Conservation (phyloP, 2,113 vertebrate species). For the Ophthalmolycus amberensis region DNA sequence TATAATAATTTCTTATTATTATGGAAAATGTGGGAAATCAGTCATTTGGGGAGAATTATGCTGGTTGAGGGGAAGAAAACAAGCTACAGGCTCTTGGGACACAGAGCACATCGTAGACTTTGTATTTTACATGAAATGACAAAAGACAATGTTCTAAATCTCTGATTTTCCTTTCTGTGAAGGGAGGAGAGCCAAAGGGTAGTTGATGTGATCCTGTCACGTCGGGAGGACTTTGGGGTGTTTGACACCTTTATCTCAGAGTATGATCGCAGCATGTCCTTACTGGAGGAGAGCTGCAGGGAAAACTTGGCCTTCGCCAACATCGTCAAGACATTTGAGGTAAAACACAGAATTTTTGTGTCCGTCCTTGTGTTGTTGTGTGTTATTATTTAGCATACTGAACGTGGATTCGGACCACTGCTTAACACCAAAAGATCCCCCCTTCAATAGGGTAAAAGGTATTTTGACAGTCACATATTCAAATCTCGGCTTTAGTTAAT, state of each 20-base stretch:
- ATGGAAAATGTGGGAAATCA: not conserved
- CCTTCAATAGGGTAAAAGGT: not conserved
- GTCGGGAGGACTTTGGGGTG: slow-evolving; percentile 85
- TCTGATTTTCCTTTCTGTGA: slow-evolving; percentile 14
- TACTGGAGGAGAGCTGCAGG: slow-evolving; percentile 89
- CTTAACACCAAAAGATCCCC: not conserved
- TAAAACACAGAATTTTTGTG: slow-evolving; percentile 67
- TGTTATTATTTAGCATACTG: not conserved
- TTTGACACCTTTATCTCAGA: slow-evolving; percentile 90
- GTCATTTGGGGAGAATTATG: not conserved
- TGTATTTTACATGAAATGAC: not conserved
- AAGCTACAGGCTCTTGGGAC: not conserved
- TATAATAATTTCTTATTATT: not conserved
- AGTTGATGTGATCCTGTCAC: slow-evolving; percentile 90
- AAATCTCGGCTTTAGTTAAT: slow-evolving; percentile 22
- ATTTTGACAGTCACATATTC: slow-evolving; percentile 33
- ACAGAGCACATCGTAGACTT: not conserved
- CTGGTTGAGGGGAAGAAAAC: not conserved
- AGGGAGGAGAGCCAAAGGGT: slow-evolving; percentile 92
- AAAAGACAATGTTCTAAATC: not conserved
- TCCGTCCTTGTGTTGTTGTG: not conserved
- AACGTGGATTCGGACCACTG: not conserved
- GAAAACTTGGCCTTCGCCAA: slow-evolving; percentile 82
- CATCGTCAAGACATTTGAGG: slow-evolving; percentile 90
- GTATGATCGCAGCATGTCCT: slow-evolving; percentile 90